Base-by-base conservation (phyloP, 2,113 vertebrate species). In the Prionailurus bengalensis region DNA sequence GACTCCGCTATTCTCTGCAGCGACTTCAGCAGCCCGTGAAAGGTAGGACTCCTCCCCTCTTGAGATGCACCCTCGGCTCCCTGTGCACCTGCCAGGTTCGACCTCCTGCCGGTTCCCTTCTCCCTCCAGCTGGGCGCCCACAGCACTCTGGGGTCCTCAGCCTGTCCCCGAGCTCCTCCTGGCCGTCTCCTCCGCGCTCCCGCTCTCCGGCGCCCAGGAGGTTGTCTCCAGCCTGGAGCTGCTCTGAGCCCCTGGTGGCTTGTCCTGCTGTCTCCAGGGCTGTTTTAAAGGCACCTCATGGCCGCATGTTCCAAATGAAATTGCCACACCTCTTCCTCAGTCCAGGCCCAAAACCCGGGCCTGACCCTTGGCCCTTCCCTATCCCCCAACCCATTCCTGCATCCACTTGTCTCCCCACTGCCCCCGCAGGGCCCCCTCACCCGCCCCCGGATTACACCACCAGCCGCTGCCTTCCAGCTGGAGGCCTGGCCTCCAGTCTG, bases 21-120 rank as follows among this genome's bases (percentile, higher is more conserved):
- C 29, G 31, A 70, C 66, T 25, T 55, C 0, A 63, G n/a, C 73
- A 58, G 29, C 53, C 25, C 6, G 9, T 25, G 25, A 29, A 73
- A 29, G 0, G 21, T 1, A 61, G 53, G 58, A 25, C 86, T 14
- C 58, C 21, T 42, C 48, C 19, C 39, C 17, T 12, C 4, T 70
- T 2, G 7, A 19, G 25, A 14, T 1, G 2, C 39, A 25, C 11
- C 31, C 58, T 19, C 0, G 0, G 80, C 33, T 33, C 70, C 29
- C n/a, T 6, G 23, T 31, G 1, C 63, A n/a, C 70, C n/a, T 13
- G 25, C n/a, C 61, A 11, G 36, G 7, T 3, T 4, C 4, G 42
- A 5, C 65, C 9, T 55, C 48, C 21, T 17, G 61, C 31, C 0
- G 12, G 14, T 42, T 39, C 36, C 39, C n/a, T 39, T 13, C 1